Conservation (phyloP, 2,888 invertebrate genomes). For the Cerastis leucographa region DNA sequence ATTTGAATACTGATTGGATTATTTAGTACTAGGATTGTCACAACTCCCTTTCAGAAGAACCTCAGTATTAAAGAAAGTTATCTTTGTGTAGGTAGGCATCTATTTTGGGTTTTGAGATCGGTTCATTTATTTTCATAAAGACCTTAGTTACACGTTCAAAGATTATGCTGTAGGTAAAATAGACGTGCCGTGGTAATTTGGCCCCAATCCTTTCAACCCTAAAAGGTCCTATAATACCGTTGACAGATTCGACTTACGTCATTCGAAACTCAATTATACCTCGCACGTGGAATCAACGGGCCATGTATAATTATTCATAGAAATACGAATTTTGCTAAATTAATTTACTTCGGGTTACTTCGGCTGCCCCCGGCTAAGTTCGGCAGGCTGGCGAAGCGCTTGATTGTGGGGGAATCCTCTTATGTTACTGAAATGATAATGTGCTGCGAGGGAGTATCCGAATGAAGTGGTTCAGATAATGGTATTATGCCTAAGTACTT, state of each 20-base stretch:
- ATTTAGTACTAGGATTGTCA: background rate
- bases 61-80: background rate
- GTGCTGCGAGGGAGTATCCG: slow-evolving; percentile 31
- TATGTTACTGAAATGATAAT: slow-evolving; percentile 60
- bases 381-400: slow-evolving; percentile 56
- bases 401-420: slow-evolving; percentile 66
- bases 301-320: slow-evolving; percentile 70
- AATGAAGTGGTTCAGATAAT: slow-evolving; percentile 56
- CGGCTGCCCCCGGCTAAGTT: slow-evolving; percentile 57
- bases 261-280: slow-evolving; percentile 66
- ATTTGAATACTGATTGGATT: background rate
- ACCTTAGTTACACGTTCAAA: background rate
- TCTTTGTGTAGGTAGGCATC: background rate
- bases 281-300: slow-evolving; percentile 62
- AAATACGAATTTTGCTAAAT: slow-evolving; percentile 70
- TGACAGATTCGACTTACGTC: slow-evolving; percentile 62
- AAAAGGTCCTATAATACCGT: slow-evolving; percentile 47
- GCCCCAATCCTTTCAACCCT: slow-evolving; percentile 20
- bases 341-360: slow-evolving; percentile 71
- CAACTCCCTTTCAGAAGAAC: background rate
- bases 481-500: slow-evolving; percentile 48
- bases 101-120: slow-evolving; percentile 4
- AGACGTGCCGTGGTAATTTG: slow-evolving; percentile 13
- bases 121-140: background rate
- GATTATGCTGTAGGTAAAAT: background rate